Base-by-base conservation (phyloP, 1,140 invertebrate genomes). In the Formica exsecta region DNA sequence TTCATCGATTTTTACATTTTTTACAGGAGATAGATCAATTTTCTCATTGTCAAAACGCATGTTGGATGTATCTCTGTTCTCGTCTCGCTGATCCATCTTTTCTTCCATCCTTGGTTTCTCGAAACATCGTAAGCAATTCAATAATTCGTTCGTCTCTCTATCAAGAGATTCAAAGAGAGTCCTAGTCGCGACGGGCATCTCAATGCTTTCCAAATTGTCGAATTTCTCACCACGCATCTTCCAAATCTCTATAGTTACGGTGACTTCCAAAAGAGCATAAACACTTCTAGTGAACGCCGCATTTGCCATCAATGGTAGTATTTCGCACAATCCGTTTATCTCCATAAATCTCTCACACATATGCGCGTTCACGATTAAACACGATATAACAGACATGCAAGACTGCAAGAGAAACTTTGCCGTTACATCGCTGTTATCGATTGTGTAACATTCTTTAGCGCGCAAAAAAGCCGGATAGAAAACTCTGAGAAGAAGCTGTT, bases 381-480 rank as follows among this genome's bases (percentile, higher is more conserved):
- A 96, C 0, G 96, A 95, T 75, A 97, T 96, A 1, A 96, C 95
- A 4, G 96, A 96, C 2, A 97, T 90, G 62, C 96, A 97, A 0
- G 96, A 96, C 13, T 96, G 95, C 3, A 96, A 95, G 0, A 96
- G 91, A 89, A 96, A 97, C 64, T 96, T 96, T 0, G 95, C 94
- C 0, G 94, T 92, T 5, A 95, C 93, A n/a, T 94, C 95, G 25
- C 91, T 87, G 16, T 93, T 94, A 59, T 96, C 92, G 0, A 87
- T 51, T 5, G 92, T 89, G 80, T 95, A 96, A 65, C 92, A 87
- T 59, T 94, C 93, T 87, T 96, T 96, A 0, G 96, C 95, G 11
- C 95, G 95, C 8, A 96, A 92, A 87, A 97, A 97, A 0, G 95
- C 96, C 0, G 96, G 96, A 87, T 96, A 96, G 83, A 97, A 96